Conservation (phyloP, 1,140 invertebrate species). For the Elymnias hypermnestra region DNA sequence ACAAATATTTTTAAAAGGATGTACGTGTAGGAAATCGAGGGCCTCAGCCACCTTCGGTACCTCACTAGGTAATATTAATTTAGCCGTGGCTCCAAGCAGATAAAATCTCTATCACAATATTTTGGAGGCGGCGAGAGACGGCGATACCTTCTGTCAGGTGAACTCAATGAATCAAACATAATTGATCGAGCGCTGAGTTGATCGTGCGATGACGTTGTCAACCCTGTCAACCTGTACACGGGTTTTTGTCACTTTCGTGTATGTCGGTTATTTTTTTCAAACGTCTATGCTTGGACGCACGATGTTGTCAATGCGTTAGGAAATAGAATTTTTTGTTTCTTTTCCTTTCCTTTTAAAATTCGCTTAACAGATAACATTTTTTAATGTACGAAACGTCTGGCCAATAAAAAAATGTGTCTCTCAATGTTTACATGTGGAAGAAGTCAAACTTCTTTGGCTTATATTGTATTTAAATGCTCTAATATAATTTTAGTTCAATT, state of each 20-base stretch:
- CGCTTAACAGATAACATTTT: too few relatives aligned
- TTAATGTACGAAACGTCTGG: too few relatives aligned
- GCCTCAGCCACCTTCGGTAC: slow-evolving; percentile 4
- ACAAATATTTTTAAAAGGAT: too few relatives aligned
- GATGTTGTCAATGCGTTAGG: slow-evolving; percentile 18
- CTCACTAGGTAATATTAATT: slow-evolving; percentile 37
- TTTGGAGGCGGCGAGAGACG: slow-evolving; percentile 47
- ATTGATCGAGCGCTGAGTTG: slow-evolving; percentile 45
- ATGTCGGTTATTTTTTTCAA: slow-evolving; percentile 31
- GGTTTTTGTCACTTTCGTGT: slow-evolving; percentile 52
- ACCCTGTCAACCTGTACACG: slow-evolving; percentile 43
- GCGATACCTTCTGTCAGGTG: slow-evolving; percentile 48
- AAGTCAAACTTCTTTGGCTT: too few relatives aligned
- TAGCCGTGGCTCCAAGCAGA: slow-evolving; percentile 31
- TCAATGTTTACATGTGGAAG: too few relatives aligned
- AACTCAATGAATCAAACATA: slow-evolving; percentile 56
- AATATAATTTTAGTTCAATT: too few relatives aligned
- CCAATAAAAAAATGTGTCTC: too few relatives aligned
- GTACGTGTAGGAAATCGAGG: background rate
- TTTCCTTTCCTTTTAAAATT: slow-evolving; percentile 1
- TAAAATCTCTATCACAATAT: slow-evolving; percentile 58
- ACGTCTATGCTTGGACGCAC: slow-evolving; percentile 21
- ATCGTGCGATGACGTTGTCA: slow-evolving; percentile 46
- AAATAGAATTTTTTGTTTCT: slow-evolving; percentile 10
- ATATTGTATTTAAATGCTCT: too few relatives aligned